Conservation (phyloP, 2,888 invertebrate genomes). For the Leptura quadrifasciata region DNA sequence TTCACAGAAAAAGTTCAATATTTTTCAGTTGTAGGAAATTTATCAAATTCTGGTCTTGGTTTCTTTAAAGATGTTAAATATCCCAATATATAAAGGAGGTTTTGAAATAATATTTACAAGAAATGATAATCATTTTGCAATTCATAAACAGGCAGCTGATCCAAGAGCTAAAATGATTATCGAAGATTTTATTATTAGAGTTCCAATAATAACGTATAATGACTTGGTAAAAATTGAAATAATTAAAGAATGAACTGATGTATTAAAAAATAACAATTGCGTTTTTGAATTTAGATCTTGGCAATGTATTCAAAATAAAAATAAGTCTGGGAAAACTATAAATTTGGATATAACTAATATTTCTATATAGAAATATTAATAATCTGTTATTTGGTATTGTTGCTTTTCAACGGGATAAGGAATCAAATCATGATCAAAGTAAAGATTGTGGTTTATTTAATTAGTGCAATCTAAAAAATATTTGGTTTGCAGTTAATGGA, state of each 20-base stretch:
- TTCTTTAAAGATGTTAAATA: slow-evolving; percentile 41
- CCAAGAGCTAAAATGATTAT: no score
- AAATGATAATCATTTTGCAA: no score
- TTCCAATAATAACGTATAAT: no score
- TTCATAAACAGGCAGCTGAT: no score
- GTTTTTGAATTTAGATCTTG: slow-evolving; percentile 33
- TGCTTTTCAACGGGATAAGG: slow-evolving; percentile 26
- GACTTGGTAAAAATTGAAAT: no score
- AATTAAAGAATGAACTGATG: no score
- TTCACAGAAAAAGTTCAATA: slow-evolving; percentile 28
- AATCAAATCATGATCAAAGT: neutral
- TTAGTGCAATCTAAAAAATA: no score
- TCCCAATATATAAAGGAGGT: slow-evolving; percentile 35
- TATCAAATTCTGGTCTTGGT: slow-evolving; percentile 38
- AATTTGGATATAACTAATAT: neutral
- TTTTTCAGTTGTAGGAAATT: slow-evolving; percentile 39
- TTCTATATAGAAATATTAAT: slow-evolving; percentile 24
- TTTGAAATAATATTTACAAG: slow-evolving; percentile 22
- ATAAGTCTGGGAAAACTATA: neutral
- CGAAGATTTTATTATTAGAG: no score
- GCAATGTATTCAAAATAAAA: slow-evolving; percentile 29
- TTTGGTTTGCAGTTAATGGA: no score
- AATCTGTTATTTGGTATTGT: slow-evolving; percentile 32
- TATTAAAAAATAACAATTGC: slow-evolving; percentile 27
- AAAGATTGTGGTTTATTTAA: slow-evolving; percentile 6